Conservation (phyloP, 2,888 invertebrate genomes). For the Conus canariensis region DNA sequence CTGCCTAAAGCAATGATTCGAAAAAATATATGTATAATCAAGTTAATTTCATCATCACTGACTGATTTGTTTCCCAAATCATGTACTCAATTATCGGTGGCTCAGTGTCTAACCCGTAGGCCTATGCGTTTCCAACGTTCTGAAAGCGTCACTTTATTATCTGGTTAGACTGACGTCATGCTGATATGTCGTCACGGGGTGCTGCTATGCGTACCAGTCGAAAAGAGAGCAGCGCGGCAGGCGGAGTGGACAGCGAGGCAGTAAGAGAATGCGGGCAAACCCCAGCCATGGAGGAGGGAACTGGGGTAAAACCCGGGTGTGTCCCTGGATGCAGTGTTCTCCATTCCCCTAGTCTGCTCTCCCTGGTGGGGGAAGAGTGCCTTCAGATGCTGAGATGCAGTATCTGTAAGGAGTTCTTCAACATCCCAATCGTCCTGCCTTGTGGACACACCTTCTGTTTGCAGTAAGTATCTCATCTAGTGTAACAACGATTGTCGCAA, state of each 20-base stretch:
- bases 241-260: conserved; percentile 28
- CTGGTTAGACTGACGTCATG: background rate
- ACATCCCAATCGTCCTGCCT: conserved; percentile 53
- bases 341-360: conserved; percentile 46
- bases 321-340: conserved; percentile 41
- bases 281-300: conserved; percentile 39
- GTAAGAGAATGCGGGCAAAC: conserved; percentile 33
- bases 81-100: too few species aligned
- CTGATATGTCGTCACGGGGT: conserved; percentile 29
- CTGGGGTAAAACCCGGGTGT: conserved; percentile 2
- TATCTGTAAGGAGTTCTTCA: conserved; percentile 53
- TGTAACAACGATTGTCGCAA: too few species aligned
- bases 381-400: conserved; percentile 50
- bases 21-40: too few species aligned
- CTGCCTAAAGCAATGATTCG: too few species aligned
- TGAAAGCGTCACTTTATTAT: background rate
- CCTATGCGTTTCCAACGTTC: too few species aligned
- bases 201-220: conserved; percentile 42
- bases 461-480: conserved; percentile 42
- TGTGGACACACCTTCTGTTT: conserved; percentile 55
- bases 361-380: conserved; percentile 49
- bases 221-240: conserved; percentile 33
- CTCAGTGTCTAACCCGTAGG: too few species aligned
- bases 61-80: too few species aligned
- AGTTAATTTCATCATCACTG: too few species aligned